Evolutionary conservation across 2,797 vertebrate species (phyloP).

Genomic region (Chelon auratus): DNA sequence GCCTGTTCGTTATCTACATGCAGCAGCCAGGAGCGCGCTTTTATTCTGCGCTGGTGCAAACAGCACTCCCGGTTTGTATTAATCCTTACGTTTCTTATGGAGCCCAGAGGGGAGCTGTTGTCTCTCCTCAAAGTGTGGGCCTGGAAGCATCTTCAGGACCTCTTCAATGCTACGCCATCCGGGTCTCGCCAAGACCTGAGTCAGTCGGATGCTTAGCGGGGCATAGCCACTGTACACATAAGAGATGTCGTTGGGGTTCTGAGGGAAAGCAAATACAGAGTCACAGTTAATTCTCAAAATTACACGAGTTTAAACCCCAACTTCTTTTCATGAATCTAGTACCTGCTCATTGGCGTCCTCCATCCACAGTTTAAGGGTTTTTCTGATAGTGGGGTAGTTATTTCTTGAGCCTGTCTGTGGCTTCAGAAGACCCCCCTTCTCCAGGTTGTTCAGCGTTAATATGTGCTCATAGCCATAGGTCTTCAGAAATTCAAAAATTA

Average conservation of each 20-base stretch:
- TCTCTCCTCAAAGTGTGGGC: conserved; percentile 97
- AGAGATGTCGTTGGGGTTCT: conserved; percentile 98
- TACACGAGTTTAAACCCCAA: background rate
- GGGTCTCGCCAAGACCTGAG: conserved; percentile 93
- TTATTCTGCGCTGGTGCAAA: conserved; percentile 43
- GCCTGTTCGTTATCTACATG: conserved; percentile 76
- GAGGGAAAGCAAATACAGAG: conserved; percentile 18
- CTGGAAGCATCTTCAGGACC: conserved; percentile 95
- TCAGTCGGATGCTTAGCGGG: conserved; percentile 93
- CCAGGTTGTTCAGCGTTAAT: conserved; percentile 93
- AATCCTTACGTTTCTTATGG: conserved; percentile 86
- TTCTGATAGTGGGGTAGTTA: conserved; percentile 96
- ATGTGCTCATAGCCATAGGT: conserved; percentile 97
- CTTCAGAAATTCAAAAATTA: conserved; percentile 73
- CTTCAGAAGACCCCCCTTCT: conserved; percentile 93
- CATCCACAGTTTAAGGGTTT: conserved; percentile 98
- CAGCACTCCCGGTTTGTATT: background rate
- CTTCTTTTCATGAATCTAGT: background rate
- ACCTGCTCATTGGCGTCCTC: conserved; percentile 98
- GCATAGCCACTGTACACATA: conserved; percentile 98
- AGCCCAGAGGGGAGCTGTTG: conserved; percentile 93
- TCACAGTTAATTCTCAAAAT: background rate
- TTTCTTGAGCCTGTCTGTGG: conserved; percentile 90
- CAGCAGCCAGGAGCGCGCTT: conserved; percentile 53
- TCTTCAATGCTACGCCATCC: conserved; percentile 99